These are phyloP conservation scores for Zaprionus tsacasi DNA, from an alignment of 1,140 invertebrate species.

Conservation along the genomic window DNA sequence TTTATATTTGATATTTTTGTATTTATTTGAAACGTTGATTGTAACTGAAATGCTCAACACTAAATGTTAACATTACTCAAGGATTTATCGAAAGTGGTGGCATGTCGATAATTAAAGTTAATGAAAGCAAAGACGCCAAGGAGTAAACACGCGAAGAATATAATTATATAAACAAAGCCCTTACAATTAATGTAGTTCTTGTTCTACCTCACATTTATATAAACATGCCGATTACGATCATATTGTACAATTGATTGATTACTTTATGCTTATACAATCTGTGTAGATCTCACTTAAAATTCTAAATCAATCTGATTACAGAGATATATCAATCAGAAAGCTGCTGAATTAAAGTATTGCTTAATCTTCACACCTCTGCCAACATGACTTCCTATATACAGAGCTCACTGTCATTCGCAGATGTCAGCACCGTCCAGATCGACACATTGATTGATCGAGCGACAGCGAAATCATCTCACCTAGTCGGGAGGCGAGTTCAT, in stretches of 20 bases:
- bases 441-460: conserved; percentile 25
- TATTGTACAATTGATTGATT: neutral
- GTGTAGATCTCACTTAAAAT: neutral
- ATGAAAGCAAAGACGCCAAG: no score
- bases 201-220: neutral
- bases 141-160: no score
- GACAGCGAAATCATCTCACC: conserved; percentile 1
- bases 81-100: no score
- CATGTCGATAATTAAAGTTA: no score
- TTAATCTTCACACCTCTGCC: neutral
- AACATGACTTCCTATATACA: neutral
- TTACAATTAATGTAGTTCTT: neutral
- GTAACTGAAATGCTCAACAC: no score
- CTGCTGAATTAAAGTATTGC: neutral
- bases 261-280: neutral
- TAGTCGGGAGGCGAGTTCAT: conserved; percentile 3
- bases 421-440: neutral
- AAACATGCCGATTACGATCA: neutral
- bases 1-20: no score
- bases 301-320: neutral
- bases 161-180: no score
- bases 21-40: no score
- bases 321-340: neutral
- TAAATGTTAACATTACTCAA: no score
- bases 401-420: conserved; percentile 1